Percentiles rank a stretch among this genome's conserved stretches.
phyloP scores from a whole-genome alignment of 2,113 vertebrate species.

The Chlorodrepanis virens region DNA sequence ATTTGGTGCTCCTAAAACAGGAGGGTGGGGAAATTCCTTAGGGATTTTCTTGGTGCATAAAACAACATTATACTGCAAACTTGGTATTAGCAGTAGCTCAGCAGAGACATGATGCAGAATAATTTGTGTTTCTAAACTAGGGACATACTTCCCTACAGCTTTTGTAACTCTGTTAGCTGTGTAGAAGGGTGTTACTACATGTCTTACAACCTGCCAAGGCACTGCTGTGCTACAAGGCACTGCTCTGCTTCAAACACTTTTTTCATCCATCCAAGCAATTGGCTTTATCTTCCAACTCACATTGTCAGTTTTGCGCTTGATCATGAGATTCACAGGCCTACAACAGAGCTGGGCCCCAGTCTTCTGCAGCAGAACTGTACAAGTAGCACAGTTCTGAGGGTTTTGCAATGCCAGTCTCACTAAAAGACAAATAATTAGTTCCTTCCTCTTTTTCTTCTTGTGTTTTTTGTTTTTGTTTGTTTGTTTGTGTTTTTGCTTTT shows the following conservation, averaged over 20 bases:
- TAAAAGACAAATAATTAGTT: background rate
- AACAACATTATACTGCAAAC: background rate
- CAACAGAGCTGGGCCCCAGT: background rate
- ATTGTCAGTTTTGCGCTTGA: slow-evolving; percentile 17
- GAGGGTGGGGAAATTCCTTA: background rate
- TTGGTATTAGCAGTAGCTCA: background rate
- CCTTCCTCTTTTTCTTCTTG: rapidly evolving
- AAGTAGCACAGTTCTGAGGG: background rate
- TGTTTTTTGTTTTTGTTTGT: background rate
- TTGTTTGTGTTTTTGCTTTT: background rate
- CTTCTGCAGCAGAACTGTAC: background rate
- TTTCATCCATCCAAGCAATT: background rate
- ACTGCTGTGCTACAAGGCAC: background rate
- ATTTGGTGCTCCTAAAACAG: background rate
- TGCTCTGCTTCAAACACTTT: background rate
- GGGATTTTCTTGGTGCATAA: background rate
- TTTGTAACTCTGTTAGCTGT: background rate
- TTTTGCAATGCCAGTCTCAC: background rate
- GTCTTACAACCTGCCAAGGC: background rate
- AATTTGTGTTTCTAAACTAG: background rate
- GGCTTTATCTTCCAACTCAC: background rate
- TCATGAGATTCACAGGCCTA: slow-evolving; percentile 1
- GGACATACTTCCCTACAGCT: background rate
- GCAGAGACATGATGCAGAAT: background rate
- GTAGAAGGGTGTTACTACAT: background rate